Percentiles rank a stretch among this genome's conserved stretches.
Evolutionary conservation across 2,113 vertebrate species (phyloP).

Genomic region (Rafetus swinhoei): DNA sequence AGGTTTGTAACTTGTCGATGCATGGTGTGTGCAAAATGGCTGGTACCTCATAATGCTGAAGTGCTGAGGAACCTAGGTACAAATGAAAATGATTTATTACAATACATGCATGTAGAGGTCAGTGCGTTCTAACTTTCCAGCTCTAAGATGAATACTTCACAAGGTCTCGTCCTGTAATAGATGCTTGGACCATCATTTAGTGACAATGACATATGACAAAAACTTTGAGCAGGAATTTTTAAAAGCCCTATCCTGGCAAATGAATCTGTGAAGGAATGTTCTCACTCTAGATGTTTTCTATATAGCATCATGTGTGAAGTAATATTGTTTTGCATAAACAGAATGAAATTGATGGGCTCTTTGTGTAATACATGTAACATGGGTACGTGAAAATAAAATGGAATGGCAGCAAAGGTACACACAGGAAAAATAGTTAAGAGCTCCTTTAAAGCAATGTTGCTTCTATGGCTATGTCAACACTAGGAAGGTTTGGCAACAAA

Average conservation of each 20-base stretch:
- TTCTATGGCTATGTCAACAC: not conserved
- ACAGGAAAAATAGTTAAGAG: not conserved
- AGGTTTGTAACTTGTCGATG: conserved; percentile 77
- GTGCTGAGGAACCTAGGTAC: conserved; percentile 86
- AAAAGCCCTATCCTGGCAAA: not conserved
- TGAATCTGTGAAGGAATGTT: not conserved
- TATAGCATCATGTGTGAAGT: not conserved
- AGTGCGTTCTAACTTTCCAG: not conserved
- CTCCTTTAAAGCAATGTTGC: too few relatives aligned
- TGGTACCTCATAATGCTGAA: conserved; percentile 85
- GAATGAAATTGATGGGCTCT: not conserved
- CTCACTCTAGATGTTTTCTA: not conserved
- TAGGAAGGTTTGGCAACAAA: too few relatives aligned
- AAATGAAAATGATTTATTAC: conserved; percentile 13
- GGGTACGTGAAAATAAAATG: not conserved
- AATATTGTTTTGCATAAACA: not conserved
- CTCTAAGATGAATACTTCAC: not conserved
- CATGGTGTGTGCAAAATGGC: conserved; percentile 75
- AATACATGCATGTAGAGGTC: not conserved
- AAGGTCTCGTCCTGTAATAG: not conserved
- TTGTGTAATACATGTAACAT: not conserved
- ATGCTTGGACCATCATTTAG: not conserved
- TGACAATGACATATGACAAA: not conserved
- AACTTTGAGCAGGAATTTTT: not conserved
- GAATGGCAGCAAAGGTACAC: not conserved